A percentile compares a stretch with the other conserved stretches of the same genome.
Conservation (phyloP, 2,797 vertebrate genomes). For the Tragopan temminckii region DNA sequence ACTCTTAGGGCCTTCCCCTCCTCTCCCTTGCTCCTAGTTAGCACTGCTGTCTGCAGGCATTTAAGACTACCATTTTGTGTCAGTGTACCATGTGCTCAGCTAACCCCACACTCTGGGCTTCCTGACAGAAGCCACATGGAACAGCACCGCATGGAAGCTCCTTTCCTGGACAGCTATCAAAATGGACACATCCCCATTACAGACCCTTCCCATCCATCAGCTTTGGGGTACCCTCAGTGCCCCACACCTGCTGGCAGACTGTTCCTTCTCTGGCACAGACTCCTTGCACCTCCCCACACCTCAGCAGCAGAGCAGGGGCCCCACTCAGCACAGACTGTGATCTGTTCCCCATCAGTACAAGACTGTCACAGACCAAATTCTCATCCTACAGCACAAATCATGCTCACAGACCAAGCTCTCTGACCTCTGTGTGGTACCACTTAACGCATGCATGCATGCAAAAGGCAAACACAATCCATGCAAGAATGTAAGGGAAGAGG, state of each 20-base stretch:
- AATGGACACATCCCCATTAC: rapidly evolving
- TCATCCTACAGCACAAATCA: neutral
- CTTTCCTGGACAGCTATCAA: neutral
- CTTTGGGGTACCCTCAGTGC: neutral
- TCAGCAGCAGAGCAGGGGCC: neutral
- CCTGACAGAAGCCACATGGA: neutral
- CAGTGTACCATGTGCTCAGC: neutral
- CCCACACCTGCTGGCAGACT: neutral
- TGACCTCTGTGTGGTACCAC: neutral
- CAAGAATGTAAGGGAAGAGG: neutral
- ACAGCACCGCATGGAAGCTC: neutral
- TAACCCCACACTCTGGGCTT: neutral
- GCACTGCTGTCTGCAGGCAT: neutral
- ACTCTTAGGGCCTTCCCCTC: neutral
- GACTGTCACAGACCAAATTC: neutral
- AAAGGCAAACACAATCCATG: neutral
- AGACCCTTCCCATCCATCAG: neutral
- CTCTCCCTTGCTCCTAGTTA: neutral
- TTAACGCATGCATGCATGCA: neutral
- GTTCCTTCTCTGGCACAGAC: neutral
- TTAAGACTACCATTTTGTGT: neutral
- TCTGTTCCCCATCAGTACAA: neutral
- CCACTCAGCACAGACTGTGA: neutral
- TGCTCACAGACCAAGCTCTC: neutral
- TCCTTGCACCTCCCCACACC: neutral